Conservation (phyloP, 2,797 vertebrate species). For the Crocidura indochinensis region DNA sequence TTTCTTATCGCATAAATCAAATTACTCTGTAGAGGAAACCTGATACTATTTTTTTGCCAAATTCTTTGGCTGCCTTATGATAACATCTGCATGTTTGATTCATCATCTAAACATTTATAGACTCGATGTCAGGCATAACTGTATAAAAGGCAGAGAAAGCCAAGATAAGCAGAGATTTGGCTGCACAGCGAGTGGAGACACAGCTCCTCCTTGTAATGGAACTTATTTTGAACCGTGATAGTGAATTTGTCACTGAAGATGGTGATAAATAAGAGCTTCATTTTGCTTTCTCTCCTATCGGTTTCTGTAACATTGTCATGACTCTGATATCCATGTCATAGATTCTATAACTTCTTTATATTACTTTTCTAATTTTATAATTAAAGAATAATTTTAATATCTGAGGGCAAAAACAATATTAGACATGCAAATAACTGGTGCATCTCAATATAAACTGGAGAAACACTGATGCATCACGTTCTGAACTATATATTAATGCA, state of each 20-base stretch:
- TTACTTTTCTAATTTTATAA: not conserved
- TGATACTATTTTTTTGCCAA: not conserved
- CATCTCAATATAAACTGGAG: not conserved
- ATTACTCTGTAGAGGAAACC: not conserved
- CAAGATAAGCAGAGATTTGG: not conserved
- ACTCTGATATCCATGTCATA: not conserved
- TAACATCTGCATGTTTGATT: not conserved
- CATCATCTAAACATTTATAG: too few relatives aligned
- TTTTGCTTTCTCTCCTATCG: not conserved
- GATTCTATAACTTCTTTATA: not conserved
- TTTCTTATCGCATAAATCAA: not conserved
- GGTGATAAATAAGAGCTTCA: not conserved
- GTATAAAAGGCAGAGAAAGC: not conserved
- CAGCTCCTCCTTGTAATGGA: not conserved
- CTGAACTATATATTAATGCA: not conserved
- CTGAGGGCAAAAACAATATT: not conserved
- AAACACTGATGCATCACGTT: not conserved
- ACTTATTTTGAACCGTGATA: not conserved
- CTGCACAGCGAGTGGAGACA: fast-evolving
- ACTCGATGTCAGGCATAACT: not conserved
- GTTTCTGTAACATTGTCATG: too few relatives aligned
- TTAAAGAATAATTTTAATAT: not conserved
- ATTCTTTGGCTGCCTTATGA: not conserved
- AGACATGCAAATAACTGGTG: not conserved
- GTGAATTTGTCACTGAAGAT: fast-evolving